Evolutionary conservation across 1,140 invertebrate genomes (phyloP).

Genomic region (Hypsibius dujardini): DNA sequence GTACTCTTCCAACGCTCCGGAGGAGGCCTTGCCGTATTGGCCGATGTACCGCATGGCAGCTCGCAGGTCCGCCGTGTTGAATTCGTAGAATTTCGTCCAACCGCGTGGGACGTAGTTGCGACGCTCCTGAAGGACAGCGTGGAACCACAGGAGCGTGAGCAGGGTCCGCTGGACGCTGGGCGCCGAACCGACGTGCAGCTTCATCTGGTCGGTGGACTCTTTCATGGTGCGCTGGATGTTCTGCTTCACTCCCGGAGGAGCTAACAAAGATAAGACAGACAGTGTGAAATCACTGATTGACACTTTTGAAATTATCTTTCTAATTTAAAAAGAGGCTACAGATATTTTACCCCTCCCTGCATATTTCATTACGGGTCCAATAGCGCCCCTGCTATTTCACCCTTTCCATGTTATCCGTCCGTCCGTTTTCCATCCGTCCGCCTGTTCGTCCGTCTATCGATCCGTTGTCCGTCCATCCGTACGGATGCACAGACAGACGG

Average conservation of each 20-base stretch:
- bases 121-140: conserved; percentile 70
- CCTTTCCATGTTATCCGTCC: background rate
- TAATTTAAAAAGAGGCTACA: conserved; percentile 4
- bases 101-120: conserved; percentile 66
- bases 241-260: conserved; percentile 48
- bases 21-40: conserved; percentile 16
- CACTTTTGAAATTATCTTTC: background rate
- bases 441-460: too few species aligned
- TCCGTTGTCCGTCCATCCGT: too few species aligned
- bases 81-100: conserved; percentile 76
- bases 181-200: background rate
- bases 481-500: too few species aligned
- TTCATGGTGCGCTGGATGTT: conserved; percentile 41
- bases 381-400: background rate
- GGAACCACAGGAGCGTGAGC: conserved; percentile 58
- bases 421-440: too few species aligned
- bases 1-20: conserved; percentile 37
- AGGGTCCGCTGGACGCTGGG: conserved; percentile 34
- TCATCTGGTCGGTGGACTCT: conserved; percentile 16
- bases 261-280: conserved; percentile 29
- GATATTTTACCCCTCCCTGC: background rate
- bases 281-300: background rate
- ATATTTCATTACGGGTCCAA: background rate
- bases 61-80: conserved; percentile 60
- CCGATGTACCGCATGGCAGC: conserved; percentile 40